Conservation (phyloP, 2,888 invertebrate species). For the Dicyrtomina minuta region DNA sequence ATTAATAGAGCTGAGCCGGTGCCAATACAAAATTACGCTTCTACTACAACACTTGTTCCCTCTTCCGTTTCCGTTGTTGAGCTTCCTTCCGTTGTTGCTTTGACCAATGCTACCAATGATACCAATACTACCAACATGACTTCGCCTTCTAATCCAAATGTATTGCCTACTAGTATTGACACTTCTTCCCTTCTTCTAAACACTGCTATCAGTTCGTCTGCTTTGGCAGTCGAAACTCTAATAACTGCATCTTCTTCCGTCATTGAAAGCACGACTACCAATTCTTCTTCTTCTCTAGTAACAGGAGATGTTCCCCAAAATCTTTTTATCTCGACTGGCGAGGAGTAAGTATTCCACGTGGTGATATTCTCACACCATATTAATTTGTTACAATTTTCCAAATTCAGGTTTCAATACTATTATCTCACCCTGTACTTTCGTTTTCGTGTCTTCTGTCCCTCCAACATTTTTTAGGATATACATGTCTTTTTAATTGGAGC, state of each 20-base stretch:
- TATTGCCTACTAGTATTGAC: constrained; percentile 33
- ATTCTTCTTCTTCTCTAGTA: constrained; percentile 22
- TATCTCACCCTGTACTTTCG: no score
- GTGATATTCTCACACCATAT: no score
- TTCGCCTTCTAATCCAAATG: constrained; percentile 26
- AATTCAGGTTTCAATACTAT: no score
- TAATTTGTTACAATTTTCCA: no score
- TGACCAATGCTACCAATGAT: constrained; percentile 18
- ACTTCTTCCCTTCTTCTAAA: constrained; percentile 23
- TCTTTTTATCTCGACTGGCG: constrained; percentile 30
- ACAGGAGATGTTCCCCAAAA: constrained; percentile 27
- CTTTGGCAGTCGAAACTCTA: constrained; percentile 18
- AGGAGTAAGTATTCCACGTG: constrained; percentile 31
- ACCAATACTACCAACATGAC: constrained; percentile 14
- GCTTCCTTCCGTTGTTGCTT: constrained; percentile 27
- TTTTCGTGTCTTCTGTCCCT: constrained; percentile 3
- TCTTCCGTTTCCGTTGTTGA: no score
- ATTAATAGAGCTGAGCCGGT: constrained; percentile 31
- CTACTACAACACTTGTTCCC: constrained; percentile 25
- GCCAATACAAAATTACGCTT: constrained; percentile 16
- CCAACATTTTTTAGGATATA: background rate
- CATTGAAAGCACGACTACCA: constrained; percentile 6
- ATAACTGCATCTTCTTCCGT: constrained; percentile 29
- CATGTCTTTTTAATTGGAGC: no score
- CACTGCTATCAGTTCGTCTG: constrained; percentile 4